A percentile compares a stretch with the other conserved stretches of the same genome.
Conservation (phyloP, 2,113 vertebrate species). For the Hypomesus transpacificus region DNA sequence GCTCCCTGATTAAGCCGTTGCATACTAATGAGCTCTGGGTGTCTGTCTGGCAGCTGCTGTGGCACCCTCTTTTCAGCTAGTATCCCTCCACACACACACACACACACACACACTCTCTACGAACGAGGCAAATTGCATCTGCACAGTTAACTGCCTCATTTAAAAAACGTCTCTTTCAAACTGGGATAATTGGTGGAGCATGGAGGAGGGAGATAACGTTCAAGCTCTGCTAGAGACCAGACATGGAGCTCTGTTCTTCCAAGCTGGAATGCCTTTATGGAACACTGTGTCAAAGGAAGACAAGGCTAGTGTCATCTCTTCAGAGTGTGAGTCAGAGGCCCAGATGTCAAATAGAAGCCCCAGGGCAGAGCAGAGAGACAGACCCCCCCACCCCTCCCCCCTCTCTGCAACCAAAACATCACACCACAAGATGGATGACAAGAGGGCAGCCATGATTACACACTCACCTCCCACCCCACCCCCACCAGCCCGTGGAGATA, state of each 20-base stretch:
- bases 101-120: conserved; percentile 11
- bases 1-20: conserved; percentile 74
- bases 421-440: conserved; percentile 17
- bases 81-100: conserved; percentile 20
- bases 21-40: conserved; percentile 71
- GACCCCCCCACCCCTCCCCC: no score
- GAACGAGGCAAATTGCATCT: conserved; percentile 25
- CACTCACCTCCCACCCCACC: neutral
- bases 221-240: conserved; percentile 27
- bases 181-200: conserved; percentile 31
- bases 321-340: neutral
- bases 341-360: no score
- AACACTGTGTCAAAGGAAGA: no score
- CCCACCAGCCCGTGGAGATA: neutral
- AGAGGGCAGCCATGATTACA: conserved; percentile 22
- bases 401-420: neutral
- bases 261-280: no score
- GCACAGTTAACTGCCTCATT: conserved; percentile 31
- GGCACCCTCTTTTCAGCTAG: conserved; percentile 58
- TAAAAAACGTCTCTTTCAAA: conserved; percentile 36
- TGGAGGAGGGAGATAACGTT: conserved; percentile 34
- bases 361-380: neutral
- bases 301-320: no score
- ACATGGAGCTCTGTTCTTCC: no score
- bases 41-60: conserved; percentile 73